Percentiles rank a stretch among this genome's conserved stretches.
These are phyloP conservation scores for Thelaira solivaga DNA, from an alignment of 2,888 invertebrate genomes.

Conservation along the genomic window DNA sequence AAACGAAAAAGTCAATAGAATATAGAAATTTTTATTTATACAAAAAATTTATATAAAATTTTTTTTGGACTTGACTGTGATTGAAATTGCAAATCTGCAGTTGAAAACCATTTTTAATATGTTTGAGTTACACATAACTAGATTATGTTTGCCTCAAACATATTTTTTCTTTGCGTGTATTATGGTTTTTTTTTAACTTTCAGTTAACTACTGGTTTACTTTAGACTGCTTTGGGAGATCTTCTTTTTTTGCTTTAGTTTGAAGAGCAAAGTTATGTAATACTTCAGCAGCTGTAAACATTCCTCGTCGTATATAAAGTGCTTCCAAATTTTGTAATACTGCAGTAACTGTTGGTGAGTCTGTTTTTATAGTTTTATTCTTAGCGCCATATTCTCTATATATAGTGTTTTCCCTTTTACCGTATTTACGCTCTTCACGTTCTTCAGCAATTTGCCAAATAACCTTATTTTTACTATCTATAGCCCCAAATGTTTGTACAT, in stretches of 20 bases:
- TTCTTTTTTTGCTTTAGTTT: constrained; percentile 96
- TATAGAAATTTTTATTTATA: no score
- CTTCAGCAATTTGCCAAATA: constrained; percentile 90
- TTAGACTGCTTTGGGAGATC: constrained; percentile 96
- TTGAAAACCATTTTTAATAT: no score
- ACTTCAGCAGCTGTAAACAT: constrained; percentile 99
- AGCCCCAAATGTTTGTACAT: constrained; percentile 97
- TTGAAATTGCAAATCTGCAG: no score
- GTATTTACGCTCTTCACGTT: constrained; percentile 96
- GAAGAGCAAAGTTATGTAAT: constrained; percentile 97
- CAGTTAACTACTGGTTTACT: constrained; percentile 84
- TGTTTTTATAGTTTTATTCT: constrained; percentile 99
- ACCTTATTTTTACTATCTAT: constrained; percentile 87
- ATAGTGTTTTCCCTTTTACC: constrained; percentile 92
- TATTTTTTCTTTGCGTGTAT: constrained; percentile 79
- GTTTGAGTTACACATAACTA: no score
- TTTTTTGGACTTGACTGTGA: no score
- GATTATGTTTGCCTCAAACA: no score
- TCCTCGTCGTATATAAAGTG: constrained; percentile 97
- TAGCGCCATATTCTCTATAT: constrained; percentile 92
- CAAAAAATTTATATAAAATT: no score
- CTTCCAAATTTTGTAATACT: constrained; percentile 98
- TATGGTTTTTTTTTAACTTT: constrained; percentile 78
- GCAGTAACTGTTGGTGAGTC: constrained; percentile 98
- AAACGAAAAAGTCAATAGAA: no score